A percentile compares a stretch with the other conserved stretches of the same genome.
Evolutionary conservation across 2,888 invertebrate species (phyloP).

Genomic region (Acanthosepion pharaonis): DNA sequence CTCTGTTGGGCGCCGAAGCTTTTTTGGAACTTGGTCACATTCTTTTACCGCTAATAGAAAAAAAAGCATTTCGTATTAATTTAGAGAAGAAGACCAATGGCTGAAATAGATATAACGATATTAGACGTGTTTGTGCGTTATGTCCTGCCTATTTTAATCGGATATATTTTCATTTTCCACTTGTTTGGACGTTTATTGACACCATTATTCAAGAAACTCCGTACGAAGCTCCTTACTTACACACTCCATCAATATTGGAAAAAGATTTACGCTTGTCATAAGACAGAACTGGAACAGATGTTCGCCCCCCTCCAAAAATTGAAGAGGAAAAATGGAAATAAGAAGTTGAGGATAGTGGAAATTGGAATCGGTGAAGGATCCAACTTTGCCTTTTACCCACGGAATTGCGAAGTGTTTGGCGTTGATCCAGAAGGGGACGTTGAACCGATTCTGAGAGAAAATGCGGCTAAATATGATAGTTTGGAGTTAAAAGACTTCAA

Average conservation of each 20-base stretch:
- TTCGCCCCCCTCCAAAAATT: background rate
- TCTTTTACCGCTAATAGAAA: no score
- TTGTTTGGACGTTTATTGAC: background rate
- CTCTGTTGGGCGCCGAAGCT: no score
- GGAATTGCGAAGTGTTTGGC: constrained; percentile 59
- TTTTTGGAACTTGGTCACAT: no score
- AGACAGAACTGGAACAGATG: background rate
- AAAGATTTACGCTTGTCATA: background rate
- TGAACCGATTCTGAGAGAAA: constrained; percentile 59
- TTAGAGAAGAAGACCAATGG: background rate
- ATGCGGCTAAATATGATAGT: constrained; percentile 54
- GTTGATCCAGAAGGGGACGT: constrained; percentile 68
- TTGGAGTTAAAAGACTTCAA: constrained; percentile 60
- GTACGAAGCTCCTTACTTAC: background rate
- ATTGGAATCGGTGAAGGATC: constrained; percentile 68
- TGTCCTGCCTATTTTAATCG: background rate
- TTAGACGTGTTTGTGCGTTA: background rate
- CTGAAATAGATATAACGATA: background rate
- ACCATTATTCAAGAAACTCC: background rate
- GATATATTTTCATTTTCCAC: background rate
- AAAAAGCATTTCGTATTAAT: no score
- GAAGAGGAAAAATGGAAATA: background rate
- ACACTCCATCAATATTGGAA: background rate
- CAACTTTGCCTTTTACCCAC: constrained; percentile 66
- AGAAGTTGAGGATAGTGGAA: constrained; percentile 62